phyloP scores from a whole-genome alignment of 2,113 vertebrate species.

The Theristicus caerulescens region DNA sequence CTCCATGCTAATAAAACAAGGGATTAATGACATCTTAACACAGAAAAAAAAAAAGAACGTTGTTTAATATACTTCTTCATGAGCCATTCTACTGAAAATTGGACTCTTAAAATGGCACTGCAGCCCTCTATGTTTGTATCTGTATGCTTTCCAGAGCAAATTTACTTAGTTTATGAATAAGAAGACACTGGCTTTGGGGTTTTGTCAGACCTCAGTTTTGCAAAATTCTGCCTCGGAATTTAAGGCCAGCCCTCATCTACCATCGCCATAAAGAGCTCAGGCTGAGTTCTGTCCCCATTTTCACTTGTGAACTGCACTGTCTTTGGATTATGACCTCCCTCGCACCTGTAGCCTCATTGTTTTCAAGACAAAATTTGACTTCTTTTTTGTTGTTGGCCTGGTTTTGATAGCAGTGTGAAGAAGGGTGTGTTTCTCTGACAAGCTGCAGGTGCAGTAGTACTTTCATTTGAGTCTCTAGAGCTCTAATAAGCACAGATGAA shows the following conservation, averaged over 20 bases:
- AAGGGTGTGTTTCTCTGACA: conserved; percentile 39
- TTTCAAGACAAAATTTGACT: conserved; percentile 38
- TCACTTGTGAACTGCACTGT: conserved; percentile 17
- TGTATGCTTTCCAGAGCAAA: not conserved
- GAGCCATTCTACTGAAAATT: not conserved
- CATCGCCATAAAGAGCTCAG: conserved; percentile 26
- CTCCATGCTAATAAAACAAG: not conserved
- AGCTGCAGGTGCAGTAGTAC: conserved; percentile 27
- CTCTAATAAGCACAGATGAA: conserved; percentile 45
- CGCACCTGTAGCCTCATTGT: conserved; percentile 47
- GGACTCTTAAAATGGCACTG: not conserved
- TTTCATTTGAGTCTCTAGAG: conserved; percentile 33
- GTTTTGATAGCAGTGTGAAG: conserved; percentile 44
- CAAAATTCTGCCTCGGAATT: conserved; percentile 25
- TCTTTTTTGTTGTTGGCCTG: conserved; percentile 50
- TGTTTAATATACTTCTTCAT: not conserved
- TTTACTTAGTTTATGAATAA: not conserved
- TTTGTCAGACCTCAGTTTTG: conserved; percentile 2
- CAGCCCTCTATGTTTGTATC: not conserved
- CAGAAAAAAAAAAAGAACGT: not conserved
- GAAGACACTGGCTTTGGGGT: not conserved
- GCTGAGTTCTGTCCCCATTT: conserved; percentile 61
- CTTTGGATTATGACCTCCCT: conserved; percentile 55
- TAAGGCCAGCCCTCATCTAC: conserved; percentile 14
- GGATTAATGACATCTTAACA: not conserved